Base-by-base conservation (phyloP, 2,888 invertebrate genomes). In the Scelioninae gen. 1 region DNA sequence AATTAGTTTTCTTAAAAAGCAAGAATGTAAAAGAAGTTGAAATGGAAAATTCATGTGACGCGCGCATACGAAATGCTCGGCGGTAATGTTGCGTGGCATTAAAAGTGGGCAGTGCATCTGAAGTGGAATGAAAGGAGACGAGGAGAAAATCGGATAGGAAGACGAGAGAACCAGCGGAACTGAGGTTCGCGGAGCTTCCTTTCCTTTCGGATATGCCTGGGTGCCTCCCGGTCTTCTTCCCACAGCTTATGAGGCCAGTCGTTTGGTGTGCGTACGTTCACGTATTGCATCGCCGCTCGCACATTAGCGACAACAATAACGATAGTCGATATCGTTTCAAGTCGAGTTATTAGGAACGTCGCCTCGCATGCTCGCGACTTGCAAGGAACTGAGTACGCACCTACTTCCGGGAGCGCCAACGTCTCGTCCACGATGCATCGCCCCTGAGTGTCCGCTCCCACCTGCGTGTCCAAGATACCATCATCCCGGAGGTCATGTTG, bases 161-260 rank as follows among this genome's bases (percentile, higher is more conserved):
- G 90, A 89, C 87, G 89, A 88, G 90, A 90, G 91, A 90, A 90
- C 89, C 89, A 91, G 92, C 92, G 92, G 92, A 92, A 92, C 92
- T 92, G 90, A 89, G 92, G 89, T 92, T 92, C 90, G 92, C 89
- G 89, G 92, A 90, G 90, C 91, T 91, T 91, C 91, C 91, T 91
- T 92, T 92, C 90, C 92, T 92, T 92, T 92, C 82, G 85, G 85
- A 85, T 81, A 85, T 85, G 85, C 85, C 82, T 85, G 80, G 83
- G 82, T 85, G 83, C 53, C 60, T 81, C 29, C 87, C 87, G 89
- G 90, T 91, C 90, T 91, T 92, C 92, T 87, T 92, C 92, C 91
- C 92, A 92, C 91, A 92, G 90, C 85, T 78, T 69, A 74, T 56
- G 74, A 80, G 60, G 31, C 56, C 72, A 65, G n/a, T 53, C 45